Percentiles rank a stretch among this genome's conserved stretches.
phyloP scores from a whole-genome alignment of 1,140 invertebrate species.

The Zeugodacus cucurbitae region DNA sequence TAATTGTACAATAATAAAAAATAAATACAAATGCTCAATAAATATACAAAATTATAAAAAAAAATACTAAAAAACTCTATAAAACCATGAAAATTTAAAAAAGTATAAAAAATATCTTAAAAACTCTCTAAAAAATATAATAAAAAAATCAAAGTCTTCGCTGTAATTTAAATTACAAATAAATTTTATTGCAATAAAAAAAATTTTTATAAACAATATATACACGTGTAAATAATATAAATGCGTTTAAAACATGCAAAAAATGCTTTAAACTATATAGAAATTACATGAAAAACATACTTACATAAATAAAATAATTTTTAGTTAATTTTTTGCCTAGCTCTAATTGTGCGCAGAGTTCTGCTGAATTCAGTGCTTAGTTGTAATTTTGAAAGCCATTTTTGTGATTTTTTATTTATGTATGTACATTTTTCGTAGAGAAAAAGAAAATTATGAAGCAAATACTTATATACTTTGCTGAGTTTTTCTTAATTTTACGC shows the following conservation, averaged over 20 bases:
- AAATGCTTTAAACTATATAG: slow-evolving; percentile 14
- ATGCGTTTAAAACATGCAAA: background rate
- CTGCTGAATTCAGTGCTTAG: background rate
- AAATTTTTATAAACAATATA: background rate
- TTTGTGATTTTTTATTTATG: slow-evolving; percentile 21
- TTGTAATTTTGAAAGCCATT: background rate
- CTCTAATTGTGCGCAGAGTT: background rate
- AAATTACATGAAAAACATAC: background rate
- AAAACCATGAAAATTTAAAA: too few species aligned
- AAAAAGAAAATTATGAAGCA: background rate
- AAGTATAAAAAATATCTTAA: too few species aligned
- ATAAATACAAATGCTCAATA: background rate
- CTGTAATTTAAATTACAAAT: slow-evolving; percentile 30
- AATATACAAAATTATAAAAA: background rate
- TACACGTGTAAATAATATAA: background rate
- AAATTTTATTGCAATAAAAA: slow-evolving; percentile 1
- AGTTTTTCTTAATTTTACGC: background rate
- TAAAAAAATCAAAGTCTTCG: slow-evolving; percentile 11
- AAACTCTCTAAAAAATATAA: background rate
- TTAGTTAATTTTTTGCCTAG: slow-evolving; percentile 20
- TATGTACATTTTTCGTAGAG: background rate
- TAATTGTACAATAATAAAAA: background rate
- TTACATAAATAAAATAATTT: background rate
- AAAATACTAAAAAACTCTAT: background rate
- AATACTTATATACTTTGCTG: background rate